Evolutionary conservation across 2,888 invertebrate genomes (phyloP), one percentile per base, ranked within the genome.

Genomic region (Caradrina clavipalpis): DNA sequence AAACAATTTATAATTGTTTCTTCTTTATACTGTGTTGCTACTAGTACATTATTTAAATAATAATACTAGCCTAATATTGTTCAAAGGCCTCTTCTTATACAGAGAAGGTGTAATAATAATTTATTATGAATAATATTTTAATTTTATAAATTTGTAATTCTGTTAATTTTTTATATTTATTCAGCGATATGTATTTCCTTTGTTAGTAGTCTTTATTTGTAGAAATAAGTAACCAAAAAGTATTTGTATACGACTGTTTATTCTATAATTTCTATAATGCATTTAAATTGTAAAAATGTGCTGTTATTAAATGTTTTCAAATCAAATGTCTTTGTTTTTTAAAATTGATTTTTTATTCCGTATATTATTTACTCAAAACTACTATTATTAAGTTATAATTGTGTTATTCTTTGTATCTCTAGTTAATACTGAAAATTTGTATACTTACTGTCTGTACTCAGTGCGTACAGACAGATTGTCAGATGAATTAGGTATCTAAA

Each of bases 261-360:
- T 63, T 69, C 54, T 76, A 61, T 80, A 73, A 76, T 86, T 65
- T 69, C 54, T 75, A 61, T 80, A 73, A 76, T 86, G 81, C 83
- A 74, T 80, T 83, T 80, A 73, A 79, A 72, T 63, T 63, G 35
- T 56, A 67, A 77, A 56, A 57, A 60, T 66, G 68, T 80, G 78
- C 66, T 68, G 79, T 78, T 72, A 75, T 64, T 81, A 82, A 86
- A 89, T 88, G 78, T 82, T 71, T 75, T 73, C 17, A 50, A 74
- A 73, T 31, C 17, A 17, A 45, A n/a, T 35, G 6, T 2, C 7
- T 47, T 21, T 2, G 1, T 49, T 55, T 54, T 13, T 39, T 1
- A 7, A 35, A 1, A 11, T 13, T n/a, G n/a, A 11, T 2, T 13
- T 13, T 13, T 39, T 39, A 39, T 39, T 39, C 11, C 13, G 13